These are phyloP conservation scores for Erynnis tages DNA, from an alignment of 2,888 invertebrate genomes.

Conservation along the genomic window DNA sequence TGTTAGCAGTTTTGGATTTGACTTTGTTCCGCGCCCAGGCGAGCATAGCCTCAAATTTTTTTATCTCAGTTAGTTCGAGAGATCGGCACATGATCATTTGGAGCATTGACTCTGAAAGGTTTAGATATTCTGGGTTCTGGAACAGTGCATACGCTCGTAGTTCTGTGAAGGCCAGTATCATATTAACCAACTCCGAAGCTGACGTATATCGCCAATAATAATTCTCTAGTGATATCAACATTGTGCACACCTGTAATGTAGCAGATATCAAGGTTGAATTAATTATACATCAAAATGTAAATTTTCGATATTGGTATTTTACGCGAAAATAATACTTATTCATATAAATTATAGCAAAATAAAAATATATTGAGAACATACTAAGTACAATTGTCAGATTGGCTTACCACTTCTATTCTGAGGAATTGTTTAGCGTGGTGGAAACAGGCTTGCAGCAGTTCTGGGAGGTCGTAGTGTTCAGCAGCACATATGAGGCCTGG, in stretches of 20 bases:
- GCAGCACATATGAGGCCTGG: constrained; percentile 96
- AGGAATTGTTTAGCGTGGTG: constrained; percentile 97
- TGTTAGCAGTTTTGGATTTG: constrained; percentile 87
- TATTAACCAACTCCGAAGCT: constrained; percentile 95
- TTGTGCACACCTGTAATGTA: constrained; percentile 87
- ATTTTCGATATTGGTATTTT: not conserved
- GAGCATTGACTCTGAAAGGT: constrained; percentile 96
- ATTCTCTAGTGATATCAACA: constrained; percentile 95
- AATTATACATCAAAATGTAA: not conserved
- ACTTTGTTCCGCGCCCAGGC: constrained; percentile 94
- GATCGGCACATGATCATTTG: constrained; percentile 97
- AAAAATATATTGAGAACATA: no score
- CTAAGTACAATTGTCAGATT: not conserved
- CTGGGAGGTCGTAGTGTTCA: constrained; percentile 96
- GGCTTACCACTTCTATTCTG: constrained; percentile 90
- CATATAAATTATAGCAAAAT: no score
- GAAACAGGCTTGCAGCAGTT: constrained; percentile 95
- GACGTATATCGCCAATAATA: constrained; percentile 98
- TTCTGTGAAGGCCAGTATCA: constrained; percentile 95
- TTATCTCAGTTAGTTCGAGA: constrained; percentile 92
- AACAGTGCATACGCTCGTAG: constrained; percentile 93
- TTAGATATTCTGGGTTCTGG: constrained; percentile 91
- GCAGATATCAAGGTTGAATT: constrained; percentile 1
- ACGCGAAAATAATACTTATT: not conserved
- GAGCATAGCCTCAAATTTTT: constrained; percentile 96